Conservation (phyloP, 2,113 vertebrate species). For the Aleadryas rufinucha region DNA sequence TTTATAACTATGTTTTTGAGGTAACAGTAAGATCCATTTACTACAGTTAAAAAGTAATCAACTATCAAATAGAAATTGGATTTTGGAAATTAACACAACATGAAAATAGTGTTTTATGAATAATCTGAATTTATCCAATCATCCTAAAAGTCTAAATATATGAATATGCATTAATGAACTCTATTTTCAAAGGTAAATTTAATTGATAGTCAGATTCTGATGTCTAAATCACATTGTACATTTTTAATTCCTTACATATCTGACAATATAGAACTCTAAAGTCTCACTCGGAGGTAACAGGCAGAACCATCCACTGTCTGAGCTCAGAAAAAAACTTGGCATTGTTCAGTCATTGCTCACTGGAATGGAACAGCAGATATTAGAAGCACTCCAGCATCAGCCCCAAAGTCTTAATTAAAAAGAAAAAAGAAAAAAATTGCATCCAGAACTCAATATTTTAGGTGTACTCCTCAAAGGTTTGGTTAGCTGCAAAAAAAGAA, state of each 20-base stretch:
- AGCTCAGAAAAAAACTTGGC: background rate
- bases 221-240: background rate
- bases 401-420: background rate
- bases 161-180: background rate
- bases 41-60: background rate
- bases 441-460: background rate
- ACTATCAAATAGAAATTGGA: background rate
- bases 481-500: background rate
- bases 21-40: background rate
- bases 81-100: background rate
- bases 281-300: background rate
- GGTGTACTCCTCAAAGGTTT: background rate
- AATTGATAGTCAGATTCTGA: background rate
- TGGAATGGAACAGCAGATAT: background rate
- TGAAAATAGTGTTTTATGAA: background rate
- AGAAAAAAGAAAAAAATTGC: accelerated
- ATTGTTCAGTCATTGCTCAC: background rate
- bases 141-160: background rate
- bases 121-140: background rate
- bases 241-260: background rate
- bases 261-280: background rate
- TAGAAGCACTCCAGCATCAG: background rate
- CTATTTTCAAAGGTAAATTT: background rate
- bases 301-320: background rate
- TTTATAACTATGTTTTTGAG: background rate